phyloP scores from a whole-genome alignment of 2,113 vertebrate species.

The Melanerpes aurifrons region DNA sequence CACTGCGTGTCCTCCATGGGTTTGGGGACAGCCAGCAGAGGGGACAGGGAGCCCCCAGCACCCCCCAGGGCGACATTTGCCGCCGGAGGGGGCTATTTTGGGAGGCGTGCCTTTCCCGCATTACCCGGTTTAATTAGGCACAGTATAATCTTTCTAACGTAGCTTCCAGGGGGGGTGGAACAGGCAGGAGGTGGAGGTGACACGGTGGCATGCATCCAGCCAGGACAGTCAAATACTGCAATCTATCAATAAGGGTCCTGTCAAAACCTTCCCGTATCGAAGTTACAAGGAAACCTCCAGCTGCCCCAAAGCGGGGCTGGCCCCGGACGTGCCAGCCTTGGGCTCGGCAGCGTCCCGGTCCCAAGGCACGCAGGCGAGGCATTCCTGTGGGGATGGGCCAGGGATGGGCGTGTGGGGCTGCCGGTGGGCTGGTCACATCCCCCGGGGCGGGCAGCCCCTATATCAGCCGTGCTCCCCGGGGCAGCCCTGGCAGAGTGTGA shows the following conservation, averaged over 20 bases:
- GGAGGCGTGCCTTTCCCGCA: not conserved
- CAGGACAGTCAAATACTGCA: not conserved
- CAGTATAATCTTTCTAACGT: not conserved
- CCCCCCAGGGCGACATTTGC: accelerated
- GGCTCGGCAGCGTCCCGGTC: not conserved
- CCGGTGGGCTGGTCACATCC: not conserved
- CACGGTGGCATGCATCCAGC: accelerated
- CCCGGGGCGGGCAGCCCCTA: slow-evolving; percentile 29
- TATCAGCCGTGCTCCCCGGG: slow-evolving; percentile 32
- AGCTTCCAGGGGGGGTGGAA: not conserved
- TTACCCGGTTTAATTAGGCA: not conserved
- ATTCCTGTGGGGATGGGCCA: not conserved
- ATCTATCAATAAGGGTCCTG: not conserved
- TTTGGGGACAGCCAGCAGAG: not conserved
- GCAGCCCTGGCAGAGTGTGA: slow-evolving; percentile 34
- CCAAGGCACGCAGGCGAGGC: not conserved
- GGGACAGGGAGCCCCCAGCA: not conserved
- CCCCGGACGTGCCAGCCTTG: not conserved
- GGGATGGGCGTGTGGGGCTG: not conserved
- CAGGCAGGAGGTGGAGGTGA: not conserved
- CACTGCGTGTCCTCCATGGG: accelerated
- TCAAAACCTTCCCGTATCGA: not conserved
- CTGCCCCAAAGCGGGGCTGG: not conserved
- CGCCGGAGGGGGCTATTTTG: not conserved
- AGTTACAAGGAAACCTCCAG: slow-evolving; percentile 1